Percentiles rank a stretch among this genome's conserved stretches.
These are phyloP conservation scores for Taenioides sp. DNA, from an alignment of 2,797 vertebrate genomes.

Conservation along the genomic window DNA sequence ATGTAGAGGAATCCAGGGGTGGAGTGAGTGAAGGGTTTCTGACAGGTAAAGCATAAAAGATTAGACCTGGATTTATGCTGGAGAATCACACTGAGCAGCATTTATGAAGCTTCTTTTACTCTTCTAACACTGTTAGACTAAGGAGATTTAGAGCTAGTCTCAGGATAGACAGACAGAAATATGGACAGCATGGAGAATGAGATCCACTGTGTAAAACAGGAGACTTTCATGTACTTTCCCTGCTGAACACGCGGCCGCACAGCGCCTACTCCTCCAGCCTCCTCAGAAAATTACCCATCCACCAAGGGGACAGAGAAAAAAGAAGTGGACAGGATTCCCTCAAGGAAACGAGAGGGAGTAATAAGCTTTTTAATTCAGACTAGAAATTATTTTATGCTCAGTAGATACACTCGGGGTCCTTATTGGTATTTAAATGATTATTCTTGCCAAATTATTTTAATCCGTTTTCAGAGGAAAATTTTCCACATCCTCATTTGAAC, in stretches of 20 bases:
- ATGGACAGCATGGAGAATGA: slow-evolving; percentile 77
- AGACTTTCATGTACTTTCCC: slow-evolving; percentile 81
- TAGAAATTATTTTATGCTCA: slow-evolving; percentile 84
- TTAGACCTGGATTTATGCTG: slow-evolving; percentile 71
- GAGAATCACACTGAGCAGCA: slow-evolving; percentile 63
- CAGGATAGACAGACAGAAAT: slow-evolving; percentile 75
- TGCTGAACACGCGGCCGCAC: slow-evolving; percentile 70
- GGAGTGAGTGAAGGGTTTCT: slow-evolving; percentile 60
- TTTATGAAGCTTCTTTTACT: slow-evolving; percentile 70
- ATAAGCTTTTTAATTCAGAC: slow-evolving; percentile 86
- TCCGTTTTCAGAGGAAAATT: slow-evolving; percentile 81
- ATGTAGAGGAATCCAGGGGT: slow-evolving; percentile 59
- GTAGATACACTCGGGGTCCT: slow-evolving; percentile 80
- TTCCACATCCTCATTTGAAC: slow-evolving; percentile 81
- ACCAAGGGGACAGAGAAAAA: slow-evolving; percentile 69
- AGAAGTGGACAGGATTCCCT: slow-evolving; percentile 66
- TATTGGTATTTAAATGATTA: slow-evolving; percentile 86
- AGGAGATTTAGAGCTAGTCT: slow-evolving; percentile 71
- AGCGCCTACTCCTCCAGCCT: slow-evolving; percentile 74
- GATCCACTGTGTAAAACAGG: slow-evolving; percentile 78
- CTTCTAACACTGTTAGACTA: slow-evolving; percentile 70
- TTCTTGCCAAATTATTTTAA: slow-evolving; percentile 84
- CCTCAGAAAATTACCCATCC: slow-evolving; percentile 77
- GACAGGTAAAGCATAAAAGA: slow-evolving; percentile 74
- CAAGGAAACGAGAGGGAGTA: slow-evolving; percentile 79